Evolutionary conservation across 1,140 invertebrate species (phyloP), one percentile per base, ranked within the genome.

Genomic region (Trachymyrmex septentrionalis): DNA sequence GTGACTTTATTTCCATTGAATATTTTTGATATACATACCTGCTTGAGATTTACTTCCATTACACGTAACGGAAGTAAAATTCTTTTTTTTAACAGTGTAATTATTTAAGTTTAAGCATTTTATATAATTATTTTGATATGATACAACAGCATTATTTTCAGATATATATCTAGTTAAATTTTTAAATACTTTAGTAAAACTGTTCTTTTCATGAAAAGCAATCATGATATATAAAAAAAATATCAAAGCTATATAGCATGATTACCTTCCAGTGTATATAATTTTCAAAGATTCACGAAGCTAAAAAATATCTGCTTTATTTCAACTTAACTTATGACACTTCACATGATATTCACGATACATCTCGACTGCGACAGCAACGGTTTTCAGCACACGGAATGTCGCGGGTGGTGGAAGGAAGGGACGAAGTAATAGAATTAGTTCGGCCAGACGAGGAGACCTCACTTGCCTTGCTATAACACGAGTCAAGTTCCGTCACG

Each of bases 401-500:
- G 87, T 61, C 61, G 73, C 27, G 84, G 55, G 57, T 78, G 73
- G 48, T 88, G 72, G 89, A 86, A 88, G 80, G 69, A 75, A 86
- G 77, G 71, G 66, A 91, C 75, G 73, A 64, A 87, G 85, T 91
- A 91, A 91, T 91, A 91, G 90, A 91, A 91, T 91, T 91, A 90
- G 89, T 91, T 91, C 87, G 89, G 86, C 89, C 90, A 91, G 89
- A 91, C 89, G 85, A 91, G 69, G 78, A 91, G 89, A 78, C 90
- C 85, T 91, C 85, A 80, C 89, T 91, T 84, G 90, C 66, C 86
- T 89, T 78, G 86, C 84, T 90, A 91, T 91, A 90, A 90, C 90
- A 86, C 88, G 90, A 92, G 90, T 73, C 71, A 89, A 92, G 91
- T 92, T 92, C 91, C 91, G 91, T 92, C 91, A 92, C 91, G 91